Evolutionary conservation across 2,797 vertebrate genomes (phyloP).

Genomic region (Dryobates pubescens): DNA sequence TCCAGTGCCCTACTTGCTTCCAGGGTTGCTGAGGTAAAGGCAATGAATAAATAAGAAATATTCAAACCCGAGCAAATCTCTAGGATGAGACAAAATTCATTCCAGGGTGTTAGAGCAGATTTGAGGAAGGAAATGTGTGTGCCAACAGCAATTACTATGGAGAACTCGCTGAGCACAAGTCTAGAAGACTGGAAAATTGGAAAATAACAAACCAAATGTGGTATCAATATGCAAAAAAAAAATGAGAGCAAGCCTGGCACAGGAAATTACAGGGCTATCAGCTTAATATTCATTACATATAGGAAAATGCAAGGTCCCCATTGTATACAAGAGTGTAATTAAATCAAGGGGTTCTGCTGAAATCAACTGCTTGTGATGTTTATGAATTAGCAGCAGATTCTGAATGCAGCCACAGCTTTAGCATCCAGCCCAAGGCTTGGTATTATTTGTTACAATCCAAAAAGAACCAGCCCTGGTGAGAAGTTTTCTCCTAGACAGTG

Average conservation of each 20-base stretch:
- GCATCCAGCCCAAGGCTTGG: neutral
- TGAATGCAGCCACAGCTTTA: neutral
- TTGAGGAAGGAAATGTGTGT: slow-evolving; percentile 47
- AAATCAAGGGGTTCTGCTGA: slow-evolving; percentile 72
- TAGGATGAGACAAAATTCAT: slow-evolving; percentile 59
- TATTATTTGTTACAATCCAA: neutral
- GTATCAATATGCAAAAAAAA: slow-evolving; percentile 73
- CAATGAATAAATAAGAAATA: slow-evolving; percentile 58
- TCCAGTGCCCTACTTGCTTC: slow-evolving; percentile 19
- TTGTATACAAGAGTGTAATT: slow-evolving; percentile 68
- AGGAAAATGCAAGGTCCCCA: slow-evolving; percentile 59
- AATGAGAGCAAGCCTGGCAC: slow-evolving; percentile 36
- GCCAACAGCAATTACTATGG: slow-evolving; percentile 70
- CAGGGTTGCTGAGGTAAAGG: neutral
- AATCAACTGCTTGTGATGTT: slow-evolving; percentile 66
- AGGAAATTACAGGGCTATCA: slow-evolving; percentile 73
- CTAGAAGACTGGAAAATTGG: slow-evolving; percentile 75
- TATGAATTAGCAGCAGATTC: slow-evolving; percentile 44
- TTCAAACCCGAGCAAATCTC: slow-evolving; percentile 47
- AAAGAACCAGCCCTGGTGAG: neutral
- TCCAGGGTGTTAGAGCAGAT: slow-evolving; percentile 60
- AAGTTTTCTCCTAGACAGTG: neutral
- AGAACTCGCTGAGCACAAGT: slow-evolving; percentile 67
- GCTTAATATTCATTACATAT: slow-evolving; percentile 69
- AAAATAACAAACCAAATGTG: slow-evolving; percentile 72